These are phyloP conservation scores for Drosophila recens DNA, from an alignment of 2,888 invertebrate species.

Conservation along the genomic window DNA sequence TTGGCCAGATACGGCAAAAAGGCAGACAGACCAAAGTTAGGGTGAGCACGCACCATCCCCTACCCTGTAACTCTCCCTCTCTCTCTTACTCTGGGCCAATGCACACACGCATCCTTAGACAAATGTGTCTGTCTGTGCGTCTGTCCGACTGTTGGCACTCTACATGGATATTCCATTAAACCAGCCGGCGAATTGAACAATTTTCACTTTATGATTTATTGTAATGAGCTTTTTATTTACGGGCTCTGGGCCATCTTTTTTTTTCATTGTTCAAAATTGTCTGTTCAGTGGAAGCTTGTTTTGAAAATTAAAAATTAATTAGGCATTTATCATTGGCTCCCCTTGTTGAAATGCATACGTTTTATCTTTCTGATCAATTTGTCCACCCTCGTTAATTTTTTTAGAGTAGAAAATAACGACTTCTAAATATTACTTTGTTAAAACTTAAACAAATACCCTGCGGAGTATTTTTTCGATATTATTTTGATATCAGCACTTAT, in stretches of 20 bases:
- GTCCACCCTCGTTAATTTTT: not conserved
- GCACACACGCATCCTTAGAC: constrained; percentile 66
- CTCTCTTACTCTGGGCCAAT: constrained; percentile 18
- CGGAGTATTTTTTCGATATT: too few relatives aligned
- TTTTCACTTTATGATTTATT: constrained; percentile 78
- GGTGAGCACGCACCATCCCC: constrained; percentile 29
- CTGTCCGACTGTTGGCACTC: constrained; percentile 27
- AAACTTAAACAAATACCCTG: not conserved
- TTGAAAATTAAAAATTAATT: constrained; percentile 78
- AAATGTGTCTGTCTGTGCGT: constrained; percentile 58
- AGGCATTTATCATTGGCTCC: constrained; percentile 73
- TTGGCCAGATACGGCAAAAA: constrained; percentile 55
- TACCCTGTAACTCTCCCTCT: not conserved
- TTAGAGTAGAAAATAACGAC: not conserved
- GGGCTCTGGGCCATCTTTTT: constrained; percentile 41
- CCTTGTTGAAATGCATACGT: constrained; percentile 15
- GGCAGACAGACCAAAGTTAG: constrained; percentile 1
- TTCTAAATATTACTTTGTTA: not conserved
- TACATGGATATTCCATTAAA: constrained; percentile 77
- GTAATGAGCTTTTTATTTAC: constrained; percentile 80
- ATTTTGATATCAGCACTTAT: too few relatives aligned
- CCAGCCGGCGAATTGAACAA: constrained; percentile 70
- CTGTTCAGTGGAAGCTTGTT: constrained; percentile 48
- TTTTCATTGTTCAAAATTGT: constrained; percentile 37
- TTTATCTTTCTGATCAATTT: constrained; percentile 3